Base-by-base conservation (phyloP, 1,140 invertebrate genomes). In the Trichogramma pretiosum region DNA sequence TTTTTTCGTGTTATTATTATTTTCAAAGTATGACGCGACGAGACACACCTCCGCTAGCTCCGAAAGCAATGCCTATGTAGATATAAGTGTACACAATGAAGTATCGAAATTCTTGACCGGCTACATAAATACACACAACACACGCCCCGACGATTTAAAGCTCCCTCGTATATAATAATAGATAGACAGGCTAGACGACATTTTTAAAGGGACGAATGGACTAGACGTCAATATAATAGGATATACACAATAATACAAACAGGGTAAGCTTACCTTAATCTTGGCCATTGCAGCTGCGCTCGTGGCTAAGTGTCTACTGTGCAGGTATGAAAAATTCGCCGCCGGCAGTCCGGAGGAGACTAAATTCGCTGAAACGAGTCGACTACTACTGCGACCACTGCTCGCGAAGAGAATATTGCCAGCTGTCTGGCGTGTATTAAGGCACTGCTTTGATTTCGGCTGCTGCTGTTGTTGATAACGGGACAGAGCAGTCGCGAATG, bases 201-300 rank as follows among this genome's bases (percentile, higher is more conserved):
- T n/a, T 5, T 22, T 11, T 35, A 41, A 11, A 18, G 33, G 3
- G 9, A 16, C 4, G 5, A 37, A 3, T 40, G 28, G 28, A 26
- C 9, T 11, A 9, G 13, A 33, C 26, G 26, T 28, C 7, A 28
- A 28, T 9, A 37, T 4, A 7, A 37, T 19, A 37, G 35, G 21
- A 28, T n/a, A n/a, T 28, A 28, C 13, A 28, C n/a, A 34, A 34
- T 5, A 5, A n/a, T n/a, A n/a, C n/a, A n/a, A n/a, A n/a, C n/a
- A 13, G 32, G 11, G 16, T 18, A 10, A 17, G 32, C 5, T 43
- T 46, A 64, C 62, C 58, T 63, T 57, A 45, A 64, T 64, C 56
- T 63, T 64, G 0, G 48, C 50, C 58, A 61, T 60, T 38, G 48
- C 50, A 19, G 19, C 23, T 5, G 53, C 34, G 14, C 38, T 36